Base-by-base conservation (phyloP, 2,888 invertebrate genomes). In the Ariolimax columbianus region DNA sequence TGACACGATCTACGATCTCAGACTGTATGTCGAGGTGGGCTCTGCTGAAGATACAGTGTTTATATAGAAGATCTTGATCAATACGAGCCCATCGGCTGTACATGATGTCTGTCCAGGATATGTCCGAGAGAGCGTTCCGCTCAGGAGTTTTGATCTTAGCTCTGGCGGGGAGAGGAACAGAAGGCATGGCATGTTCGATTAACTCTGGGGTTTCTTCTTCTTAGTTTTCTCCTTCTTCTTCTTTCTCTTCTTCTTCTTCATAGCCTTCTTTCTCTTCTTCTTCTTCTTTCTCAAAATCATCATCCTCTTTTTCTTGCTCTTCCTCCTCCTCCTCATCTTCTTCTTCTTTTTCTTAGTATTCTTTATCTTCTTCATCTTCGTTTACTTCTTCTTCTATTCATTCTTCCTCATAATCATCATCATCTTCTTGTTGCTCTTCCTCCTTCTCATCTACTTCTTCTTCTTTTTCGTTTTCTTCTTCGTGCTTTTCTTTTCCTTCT, bases 1-100 rank as follows among this genome's bases (percentile, higher is more conserved):
- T n/a, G 7, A 70, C 70, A 38, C n/a, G 63, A 72, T 38, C 72
- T 72, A 9, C 40, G 72, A 38, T 72, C 72, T 72, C 40, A 40
- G 40, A 72, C 72, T 72, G 72, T 38, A 26, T 72, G 38, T 40
- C 38, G 23, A 72, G 17, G 38, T 72, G 40, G 23, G 40, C 19
- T 38, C 72, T 40, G 72, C 26, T 26, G 72, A 23, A 19, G n/a
- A 3, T 40, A 72, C 11, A 9, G 1, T 72, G 72, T 72, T 72
- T 72, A 40, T 23, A 40, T 26, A 72, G 72, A 72, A 23, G 40
- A 4, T 72, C 40, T 26, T 23, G 72, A 72, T 72, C 72, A 72
- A 72, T 72, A 72, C 19, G 38, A 40, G 9, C 19, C 72, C 7
- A 40, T 72, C 72, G 40, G 38, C 26, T 4, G 38, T 59, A 70